A percentile compares a stretch with the other conserved stretches of the same genome.
phyloP scores from a whole-genome alignment of 2,797 vertebrate species.

The Pteropus rufus region DNA sequence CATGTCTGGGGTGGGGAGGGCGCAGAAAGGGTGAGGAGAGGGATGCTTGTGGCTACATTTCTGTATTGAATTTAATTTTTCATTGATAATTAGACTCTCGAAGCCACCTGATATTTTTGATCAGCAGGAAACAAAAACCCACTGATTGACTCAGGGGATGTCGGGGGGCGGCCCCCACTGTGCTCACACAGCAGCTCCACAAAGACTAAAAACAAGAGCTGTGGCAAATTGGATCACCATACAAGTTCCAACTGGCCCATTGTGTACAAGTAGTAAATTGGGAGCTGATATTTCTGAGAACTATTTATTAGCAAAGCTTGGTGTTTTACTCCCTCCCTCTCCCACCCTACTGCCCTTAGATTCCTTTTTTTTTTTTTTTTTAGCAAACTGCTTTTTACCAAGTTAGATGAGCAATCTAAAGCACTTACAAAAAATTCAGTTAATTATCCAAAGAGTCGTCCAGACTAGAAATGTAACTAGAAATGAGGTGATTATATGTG shows the following conservation, averaged over 20 bases:
- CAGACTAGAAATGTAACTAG: slow-evolving; percentile 66
- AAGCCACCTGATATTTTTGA: slow-evolving; percentile 91
- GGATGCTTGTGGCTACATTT: slow-evolving; percentile 80
- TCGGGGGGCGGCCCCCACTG: slow-evolving; percentile 84
- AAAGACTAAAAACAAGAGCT: slow-evolving; percentile 95
- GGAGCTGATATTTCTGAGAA: slow-evolving; percentile 89
- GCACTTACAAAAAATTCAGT: slow-evolving; percentile 75
- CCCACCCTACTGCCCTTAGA: slow-evolving; percentile 2
- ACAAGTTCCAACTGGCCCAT: slow-evolving; percentile 96
- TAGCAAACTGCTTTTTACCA: slow-evolving; percentile 83
- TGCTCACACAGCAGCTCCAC: slow-evolving; percentile 84
- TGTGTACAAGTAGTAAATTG: slow-evolving; percentile 91
- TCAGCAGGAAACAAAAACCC: slow-evolving; percentile 92
- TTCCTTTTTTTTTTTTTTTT: slow-evolving; percentile 81
- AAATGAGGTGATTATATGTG: slow-evolving; percentile 55
- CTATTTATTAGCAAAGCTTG: slow-evolving; percentile 86
- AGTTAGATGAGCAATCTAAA: slow-evolving; percentile 79
- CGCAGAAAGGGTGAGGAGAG: slow-evolving; percentile 78
- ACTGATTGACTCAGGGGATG: slow-evolving; percentile 90
- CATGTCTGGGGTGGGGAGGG: slow-evolving; percentile 78
- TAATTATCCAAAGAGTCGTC: slow-evolving; percentile 81
- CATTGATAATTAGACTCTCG: slow-evolving; percentile 94
- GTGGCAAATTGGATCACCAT: slow-evolving; percentile 91
- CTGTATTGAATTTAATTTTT: slow-evolving; percentile 87
- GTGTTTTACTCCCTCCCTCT: slow-evolving; percentile 72